A percentile compares a stretch with the other conserved stretches of the same genome.
Evolutionary conservation across 2,113 vertebrate genomes (phyloP).

Genomic region (Mesitornis unicolor): DNA sequence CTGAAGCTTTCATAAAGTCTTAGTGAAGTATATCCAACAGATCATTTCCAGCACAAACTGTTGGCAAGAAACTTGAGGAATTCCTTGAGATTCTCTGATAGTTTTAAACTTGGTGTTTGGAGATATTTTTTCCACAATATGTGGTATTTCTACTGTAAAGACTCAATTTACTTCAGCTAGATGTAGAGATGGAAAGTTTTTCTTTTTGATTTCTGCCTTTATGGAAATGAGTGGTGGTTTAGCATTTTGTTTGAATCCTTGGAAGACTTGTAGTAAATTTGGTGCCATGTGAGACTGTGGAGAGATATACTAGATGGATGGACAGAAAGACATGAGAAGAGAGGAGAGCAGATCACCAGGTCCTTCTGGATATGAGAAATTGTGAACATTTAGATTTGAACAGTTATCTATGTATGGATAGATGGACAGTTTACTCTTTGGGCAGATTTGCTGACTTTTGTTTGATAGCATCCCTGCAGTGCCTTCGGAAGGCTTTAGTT

Average conservation of each 20-base stretch:
- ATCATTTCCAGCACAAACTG: not conserved
- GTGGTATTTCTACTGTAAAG: not conserved
- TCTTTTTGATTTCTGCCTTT: not conserved
- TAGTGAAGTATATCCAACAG: not conserved
- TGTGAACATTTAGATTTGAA: not conserved
- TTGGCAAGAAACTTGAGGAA: not conserved
- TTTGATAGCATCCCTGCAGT: not conserved
- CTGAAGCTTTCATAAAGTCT: not conserved
- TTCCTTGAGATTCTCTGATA: not conserved
- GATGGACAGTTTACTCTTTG: not conserved
- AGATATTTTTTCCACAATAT: not conserved
- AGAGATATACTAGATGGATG: not conserved
- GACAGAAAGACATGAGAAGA: not conserved
- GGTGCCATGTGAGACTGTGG: not conserved
- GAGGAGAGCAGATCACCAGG: not conserved
- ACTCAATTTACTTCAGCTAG: not conserved
- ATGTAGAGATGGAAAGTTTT: not conserved
- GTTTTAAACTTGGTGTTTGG: not conserved
- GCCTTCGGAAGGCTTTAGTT: not conserved
- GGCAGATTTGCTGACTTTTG: not conserved
- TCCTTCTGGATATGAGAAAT: not conserved
- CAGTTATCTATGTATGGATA: accelerated
- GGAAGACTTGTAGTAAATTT: not conserved
- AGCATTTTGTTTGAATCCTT: not conserved
- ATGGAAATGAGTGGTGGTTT: not conserved